phyloP scores from a whole-genome alignment of 2,888 invertebrate genomes.

The Euclidia mi region DNA sequence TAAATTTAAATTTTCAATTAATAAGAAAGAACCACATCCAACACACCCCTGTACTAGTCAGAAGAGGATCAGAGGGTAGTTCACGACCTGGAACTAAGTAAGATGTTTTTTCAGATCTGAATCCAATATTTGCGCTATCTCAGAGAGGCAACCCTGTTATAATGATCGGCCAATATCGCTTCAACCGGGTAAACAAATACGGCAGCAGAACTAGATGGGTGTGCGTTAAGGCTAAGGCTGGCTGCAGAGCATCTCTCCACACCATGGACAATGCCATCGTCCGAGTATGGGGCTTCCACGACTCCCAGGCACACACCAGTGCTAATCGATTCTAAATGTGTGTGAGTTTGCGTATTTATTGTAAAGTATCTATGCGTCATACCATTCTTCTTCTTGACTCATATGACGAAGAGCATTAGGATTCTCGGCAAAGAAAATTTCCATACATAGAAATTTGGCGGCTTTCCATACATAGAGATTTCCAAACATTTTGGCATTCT shows the following conservation, averaged over 20 bases:
- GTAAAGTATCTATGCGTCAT: no score
- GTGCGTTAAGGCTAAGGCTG: conserved; percentile 85
- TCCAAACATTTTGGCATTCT: no score
- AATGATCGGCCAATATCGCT: conserved; percentile 87
- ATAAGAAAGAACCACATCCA: no score
- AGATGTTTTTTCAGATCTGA: conserved; percentile 78
- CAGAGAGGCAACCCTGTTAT: conserved; percentile 86
- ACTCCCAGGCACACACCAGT: conserved; percentile 82
- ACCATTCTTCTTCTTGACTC: no score
- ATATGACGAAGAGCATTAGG: no score
- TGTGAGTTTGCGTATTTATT: no score
- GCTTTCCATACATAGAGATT: no score
- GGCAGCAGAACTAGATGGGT: conserved; percentile 85
- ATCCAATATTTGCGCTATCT: conserved; percentile 84
- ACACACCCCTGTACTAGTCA: no score
- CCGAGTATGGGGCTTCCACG: conserved; percentile 85
- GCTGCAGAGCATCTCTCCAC: conserved; percentile 84
- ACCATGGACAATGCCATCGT: conserved; percentile 87
- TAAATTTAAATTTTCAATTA: no score
- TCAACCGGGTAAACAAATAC: conserved; percentile 85
- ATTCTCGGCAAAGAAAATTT: no score
- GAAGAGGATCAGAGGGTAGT: no score
- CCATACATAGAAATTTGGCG: no score
- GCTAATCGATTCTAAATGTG: conserved; percentile 83
- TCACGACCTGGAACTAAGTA: conserved; percentile 51